phyloP scores from a whole-genome alignment of 2,888 invertebrate genomes.

The Cantharis flavilabris region DNA sequence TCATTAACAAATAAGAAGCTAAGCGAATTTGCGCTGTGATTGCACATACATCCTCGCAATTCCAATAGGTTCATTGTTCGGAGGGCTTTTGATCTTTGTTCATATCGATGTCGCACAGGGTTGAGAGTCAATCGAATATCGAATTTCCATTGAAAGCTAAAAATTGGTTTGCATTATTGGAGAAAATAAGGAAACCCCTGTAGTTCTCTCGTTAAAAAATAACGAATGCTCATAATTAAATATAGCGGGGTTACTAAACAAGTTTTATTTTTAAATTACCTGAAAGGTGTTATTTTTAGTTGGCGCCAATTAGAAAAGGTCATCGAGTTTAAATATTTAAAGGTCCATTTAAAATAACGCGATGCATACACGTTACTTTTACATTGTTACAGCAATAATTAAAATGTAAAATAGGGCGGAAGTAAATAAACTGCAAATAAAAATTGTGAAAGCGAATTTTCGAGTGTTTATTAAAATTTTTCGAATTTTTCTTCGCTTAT shows the following conservation, averaged over 20 bases:
- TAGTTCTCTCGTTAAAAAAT: neutral
- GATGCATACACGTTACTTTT: neutral
- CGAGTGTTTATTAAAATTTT: neutral
- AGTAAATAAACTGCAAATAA: neutral
- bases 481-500: neutral
- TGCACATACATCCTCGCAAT: neutral
- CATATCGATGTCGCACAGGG: neutral
- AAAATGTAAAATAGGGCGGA: neutral
- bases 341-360: neutral
- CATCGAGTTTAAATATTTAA: neutral
- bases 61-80: neutral
- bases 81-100: neutral
- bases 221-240: neutral
- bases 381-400: neutral
- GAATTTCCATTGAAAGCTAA: neutral
- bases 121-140: neutral
- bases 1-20: neutral
- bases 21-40: neutral
- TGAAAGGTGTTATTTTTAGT: constrained; percentile 11
- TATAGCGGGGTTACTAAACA: constrained; percentile 10
- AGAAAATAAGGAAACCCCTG: neutral
- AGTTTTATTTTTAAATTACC: constrained; percentile 13
- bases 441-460: neutral
- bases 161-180: neutral
- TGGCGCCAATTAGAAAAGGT: constrained; percentile 4